Evolutionary conservation across 2,888 invertebrate species (phyloP).

Genomic region (Tipula helvola): DNA sequence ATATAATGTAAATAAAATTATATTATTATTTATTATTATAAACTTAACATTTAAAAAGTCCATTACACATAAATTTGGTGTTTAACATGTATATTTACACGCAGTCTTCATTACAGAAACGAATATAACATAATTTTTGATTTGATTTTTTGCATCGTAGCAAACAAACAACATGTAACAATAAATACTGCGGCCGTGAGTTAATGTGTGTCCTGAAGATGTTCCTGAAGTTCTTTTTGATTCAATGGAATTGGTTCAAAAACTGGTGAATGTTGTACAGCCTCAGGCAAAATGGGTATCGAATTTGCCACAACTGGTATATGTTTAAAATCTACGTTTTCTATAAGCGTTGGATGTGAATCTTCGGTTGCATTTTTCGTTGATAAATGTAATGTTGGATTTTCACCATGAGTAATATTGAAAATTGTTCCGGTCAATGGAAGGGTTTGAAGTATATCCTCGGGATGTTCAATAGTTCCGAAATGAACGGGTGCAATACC

Average conservation of each 20-base stretch:
- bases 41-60: background rate
- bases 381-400: slow-evolving; percentile 31
- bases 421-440: slow-evolving; percentile 35
- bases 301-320: slow-evolving; percentile 14
- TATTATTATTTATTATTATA: background rate
- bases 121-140: background rate
- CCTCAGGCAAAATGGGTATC: background rate
- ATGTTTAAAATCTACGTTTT: slow-evolving; percentile 13
- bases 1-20: background rate
- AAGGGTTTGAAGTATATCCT: slow-evolving; percentile 29
- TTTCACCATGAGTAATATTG: slow-evolving; percentile 34
- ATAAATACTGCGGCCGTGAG: background rate
- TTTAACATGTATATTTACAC: background rate
- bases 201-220: background rate
- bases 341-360: slow-evolving; percentile 20
- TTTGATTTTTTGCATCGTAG: background rate
- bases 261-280: background rate
- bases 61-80: background rate
- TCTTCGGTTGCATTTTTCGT: slow-evolving; percentile 25
- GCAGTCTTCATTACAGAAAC: background rate
- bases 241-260: background rate
- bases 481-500: slow-evolving; percentile 39
- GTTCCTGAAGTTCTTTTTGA: background rate
- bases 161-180: too few relatives aligned
- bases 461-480: slow-evolving; percentile 32